phyloP scores from a whole-genome alignment of 2,888 invertebrate genomes.

The Patella depressa region DNA sequence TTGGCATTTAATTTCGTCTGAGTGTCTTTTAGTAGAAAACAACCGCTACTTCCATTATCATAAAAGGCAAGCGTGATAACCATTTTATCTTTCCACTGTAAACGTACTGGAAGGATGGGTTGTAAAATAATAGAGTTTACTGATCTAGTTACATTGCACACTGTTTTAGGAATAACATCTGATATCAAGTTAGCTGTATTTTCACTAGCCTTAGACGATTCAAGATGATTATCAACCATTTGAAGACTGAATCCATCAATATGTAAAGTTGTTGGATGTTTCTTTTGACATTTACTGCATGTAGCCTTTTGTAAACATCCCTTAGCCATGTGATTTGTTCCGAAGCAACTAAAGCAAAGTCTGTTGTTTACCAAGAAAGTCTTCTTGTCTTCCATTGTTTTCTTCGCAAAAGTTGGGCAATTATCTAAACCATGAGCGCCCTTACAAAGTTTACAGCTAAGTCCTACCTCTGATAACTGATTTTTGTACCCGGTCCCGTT shows the following conservation, averaged over 20 bases:
- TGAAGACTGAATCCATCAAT: too few relatives aligned
- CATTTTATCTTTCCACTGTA: not conserved
- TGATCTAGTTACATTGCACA: too few relatives aligned
- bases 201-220: too few relatives aligned
- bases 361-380: not conserved
- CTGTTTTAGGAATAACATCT: too few relatives aligned
- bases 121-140: too few relatives aligned
- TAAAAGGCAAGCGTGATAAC: slow-evolving; percentile 18
- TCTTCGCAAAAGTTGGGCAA: not conserved
- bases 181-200: too few relatives aligned
- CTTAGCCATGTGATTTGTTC: not conserved
- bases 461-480: too few relatives aligned
- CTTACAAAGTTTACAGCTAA: not conserved
- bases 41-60: slow-evolving; percentile 20
- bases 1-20: not conserved
- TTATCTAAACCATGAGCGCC: slow-evolving; percentile 3
- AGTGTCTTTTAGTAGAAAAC: slow-evolving; percentile 11
- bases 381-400: not conserved
- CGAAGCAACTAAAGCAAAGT: slow-evolving; percentile 5
- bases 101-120: too few relatives aligned
- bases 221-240: too few relatives aligned
- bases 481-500: too few relatives aligned
- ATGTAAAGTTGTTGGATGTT: slow-evolving; percentile 1
- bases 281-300: not conserved
- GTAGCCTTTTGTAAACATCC: not conserved